These are phyloP conservation scores for Icerya purchasi DNA, from an alignment of 2,888 invertebrate species.

Conservation along the genomic window DNA sequence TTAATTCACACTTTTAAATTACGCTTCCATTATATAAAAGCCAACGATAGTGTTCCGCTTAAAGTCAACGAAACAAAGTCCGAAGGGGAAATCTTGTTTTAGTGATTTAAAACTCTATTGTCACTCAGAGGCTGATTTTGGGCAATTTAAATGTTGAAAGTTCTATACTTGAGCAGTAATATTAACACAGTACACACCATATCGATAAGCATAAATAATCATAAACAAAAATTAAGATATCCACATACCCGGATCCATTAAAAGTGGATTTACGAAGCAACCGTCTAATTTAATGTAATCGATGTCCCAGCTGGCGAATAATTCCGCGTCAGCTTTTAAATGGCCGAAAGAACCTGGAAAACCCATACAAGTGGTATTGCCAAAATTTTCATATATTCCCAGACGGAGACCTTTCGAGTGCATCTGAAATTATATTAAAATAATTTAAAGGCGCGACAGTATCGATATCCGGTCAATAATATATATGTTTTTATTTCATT, in stretches of 20 bases:
- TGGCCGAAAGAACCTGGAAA: slow-evolving; percentile 31
- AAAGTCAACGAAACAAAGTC: too few relatives aligned
- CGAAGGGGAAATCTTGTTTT: too few relatives aligned
- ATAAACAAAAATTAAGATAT: too few relatives aligned
- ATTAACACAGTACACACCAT: background rate
- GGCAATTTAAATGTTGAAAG: too few relatives aligned
- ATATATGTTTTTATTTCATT: background rate
- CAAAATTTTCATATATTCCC: slow-evolving; percentile 38
- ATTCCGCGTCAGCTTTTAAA: slow-evolving; percentile 30
- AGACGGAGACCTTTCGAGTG: slow-evolving; percentile 32
- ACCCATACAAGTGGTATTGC: slow-evolving; percentile 34
- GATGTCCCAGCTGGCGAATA: slow-evolving; percentile 35
- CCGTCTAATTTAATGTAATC: slow-evolving; percentile 39
- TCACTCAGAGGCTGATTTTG: too few relatives aligned
- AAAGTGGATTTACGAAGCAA: slow-evolving; percentile 29
- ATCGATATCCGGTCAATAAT: background rate
- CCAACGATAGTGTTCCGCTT: too few relatives aligned
- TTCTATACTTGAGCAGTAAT: background rate
- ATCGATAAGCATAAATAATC: too few relatives aligned
- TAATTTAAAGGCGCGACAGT: background rate
- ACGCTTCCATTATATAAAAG: too few relatives aligned
- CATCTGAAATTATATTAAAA: slow-evolving; percentile 25
- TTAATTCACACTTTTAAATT: too few relatives aligned
- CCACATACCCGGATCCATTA: slow-evolving; percentile 18
- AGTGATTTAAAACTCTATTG: too few relatives aligned